A percentile compares a stretch with the other conserved stretches of the same genome.
Conservation (phyloP, 2,797 vertebrate genomes). For the Cuculus canorus region DNA sequence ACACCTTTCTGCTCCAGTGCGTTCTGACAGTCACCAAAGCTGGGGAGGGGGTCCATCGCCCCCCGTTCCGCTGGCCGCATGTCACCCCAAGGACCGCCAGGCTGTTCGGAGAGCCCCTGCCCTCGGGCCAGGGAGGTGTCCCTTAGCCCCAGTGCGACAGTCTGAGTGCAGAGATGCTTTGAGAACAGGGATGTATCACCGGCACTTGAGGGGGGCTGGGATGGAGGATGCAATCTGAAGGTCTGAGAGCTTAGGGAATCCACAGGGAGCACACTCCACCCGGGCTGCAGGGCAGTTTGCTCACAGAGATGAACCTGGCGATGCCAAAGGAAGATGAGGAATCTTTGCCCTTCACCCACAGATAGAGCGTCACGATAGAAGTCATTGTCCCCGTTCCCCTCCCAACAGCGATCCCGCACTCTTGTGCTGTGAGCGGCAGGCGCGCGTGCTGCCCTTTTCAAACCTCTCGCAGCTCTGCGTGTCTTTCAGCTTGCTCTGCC, state of each 20-base stretch:
- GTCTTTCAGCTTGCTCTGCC: neutral
- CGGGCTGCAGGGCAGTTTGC: neutral
- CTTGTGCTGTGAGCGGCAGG: neutral
- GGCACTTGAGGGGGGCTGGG: neutral
- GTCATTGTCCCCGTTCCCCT: neutral
- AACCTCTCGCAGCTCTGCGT: neutral
- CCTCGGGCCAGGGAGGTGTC: neutral
- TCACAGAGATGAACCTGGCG: rapidly evolving
- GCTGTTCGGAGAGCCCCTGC: neutral
- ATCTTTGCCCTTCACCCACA: neutral
- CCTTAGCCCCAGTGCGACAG: neutral
- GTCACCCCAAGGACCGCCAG: constrained; percentile 26
- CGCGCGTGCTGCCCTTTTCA: neutral
- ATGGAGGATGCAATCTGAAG: neutral
- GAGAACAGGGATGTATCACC: neutral
- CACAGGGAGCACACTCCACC: neutral
- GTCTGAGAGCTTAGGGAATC: neutral
- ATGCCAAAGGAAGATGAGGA: neutral
- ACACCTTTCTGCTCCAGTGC: constrained; percentile 48
- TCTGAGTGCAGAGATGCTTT: neutral
- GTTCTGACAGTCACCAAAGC: neutral
- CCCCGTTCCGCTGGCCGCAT: neutral
- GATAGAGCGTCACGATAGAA: neutral
- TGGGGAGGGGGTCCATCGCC: neutral
- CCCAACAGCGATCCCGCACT: constrained; percentile 31